phyloP scores from a whole-genome alignment of 2,888 invertebrate genomes.

The Globia sparganii region DNA sequence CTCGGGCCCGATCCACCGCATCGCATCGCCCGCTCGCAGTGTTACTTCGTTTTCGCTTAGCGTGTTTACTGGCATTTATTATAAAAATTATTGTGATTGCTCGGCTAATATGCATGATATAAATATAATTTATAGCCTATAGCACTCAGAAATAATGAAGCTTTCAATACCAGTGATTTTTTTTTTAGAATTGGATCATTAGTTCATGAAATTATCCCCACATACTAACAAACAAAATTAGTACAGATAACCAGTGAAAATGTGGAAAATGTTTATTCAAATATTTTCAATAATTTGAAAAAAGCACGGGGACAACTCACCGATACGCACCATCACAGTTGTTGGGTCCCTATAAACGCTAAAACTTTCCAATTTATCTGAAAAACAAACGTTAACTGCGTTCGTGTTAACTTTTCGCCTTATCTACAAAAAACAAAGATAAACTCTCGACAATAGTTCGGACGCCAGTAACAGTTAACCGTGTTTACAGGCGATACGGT shows the following conservation, averaged over 20 bases:
- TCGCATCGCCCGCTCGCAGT: too few species aligned
- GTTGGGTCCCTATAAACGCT: conserved; percentile 6
- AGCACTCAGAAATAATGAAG: too few species aligned
- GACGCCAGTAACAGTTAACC: conserved; percentile 45
- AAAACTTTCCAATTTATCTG: conserved; percentile 42
- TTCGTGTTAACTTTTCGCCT: not conserved
- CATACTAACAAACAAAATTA: not conserved
- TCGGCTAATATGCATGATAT: too few species aligned
- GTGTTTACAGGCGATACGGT: conserved; percentile 62
- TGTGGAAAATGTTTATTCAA: not conserved
- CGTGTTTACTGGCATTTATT: too few species aligned
- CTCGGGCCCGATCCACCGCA: too few species aligned
- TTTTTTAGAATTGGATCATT: not conserved
- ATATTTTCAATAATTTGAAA: not conserved
- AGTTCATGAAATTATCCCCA: too few species aligned
- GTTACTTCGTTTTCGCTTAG: too few species aligned
- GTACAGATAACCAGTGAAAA: not conserved
- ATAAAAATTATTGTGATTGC: too few species aligned
- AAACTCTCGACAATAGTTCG: conserved; percentile 45
- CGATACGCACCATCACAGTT: not conserved
- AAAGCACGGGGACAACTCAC: not conserved
- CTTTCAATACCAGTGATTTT: too few species aligned
- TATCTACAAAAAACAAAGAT: conserved; percentile 43
- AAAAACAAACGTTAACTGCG: conserved; percentile 31
- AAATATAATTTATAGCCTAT: too few species aligned